phyloP scores from a whole-genome alignment of 2,888 invertebrate species.

The Plebejus anna region DNA sequence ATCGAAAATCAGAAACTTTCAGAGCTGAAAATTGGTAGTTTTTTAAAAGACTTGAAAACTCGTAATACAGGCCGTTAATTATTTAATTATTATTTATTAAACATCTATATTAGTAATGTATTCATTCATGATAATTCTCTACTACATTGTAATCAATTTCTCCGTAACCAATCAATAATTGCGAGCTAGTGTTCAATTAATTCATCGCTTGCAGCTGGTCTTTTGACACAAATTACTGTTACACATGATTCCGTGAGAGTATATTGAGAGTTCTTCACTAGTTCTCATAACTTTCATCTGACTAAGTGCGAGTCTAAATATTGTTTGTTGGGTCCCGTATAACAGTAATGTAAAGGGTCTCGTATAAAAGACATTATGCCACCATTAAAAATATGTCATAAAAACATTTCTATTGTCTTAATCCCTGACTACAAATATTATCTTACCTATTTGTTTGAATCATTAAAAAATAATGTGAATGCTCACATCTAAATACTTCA shows the following conservation, averaged over 20 bases:
- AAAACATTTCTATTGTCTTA: no score
- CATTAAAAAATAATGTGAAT: no score
- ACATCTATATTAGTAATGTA: background rate
- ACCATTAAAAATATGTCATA: no score
- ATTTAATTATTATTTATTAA: no score
- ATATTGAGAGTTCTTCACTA: background rate
- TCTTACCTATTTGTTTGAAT: no score
- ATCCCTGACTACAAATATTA: no score
- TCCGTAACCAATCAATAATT: constrained; percentile 68
- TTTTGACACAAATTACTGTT: constrained; percentile 58
- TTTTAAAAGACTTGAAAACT: no score
- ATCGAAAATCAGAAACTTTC: no score
- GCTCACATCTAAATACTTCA: background rate
- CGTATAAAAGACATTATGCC: no score
- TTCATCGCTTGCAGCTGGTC: constrained; percentile 71
- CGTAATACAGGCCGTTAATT: no score
- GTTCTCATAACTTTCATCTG: background rate
- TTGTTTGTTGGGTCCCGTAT: background rate
- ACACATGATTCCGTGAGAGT: constrained; percentile 52
- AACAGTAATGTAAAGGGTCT: no score
- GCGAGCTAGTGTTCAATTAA: constrained; percentile 56
- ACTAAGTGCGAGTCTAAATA: background rate
- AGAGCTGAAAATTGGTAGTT: no score
- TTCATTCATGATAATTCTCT: background rate
- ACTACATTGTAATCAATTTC: constrained; percentile 44